phyloP scores from a whole-genome alignment of 2,797 vertebrate genomes.

The Ptychobarbus kaznakovi region DNA sequence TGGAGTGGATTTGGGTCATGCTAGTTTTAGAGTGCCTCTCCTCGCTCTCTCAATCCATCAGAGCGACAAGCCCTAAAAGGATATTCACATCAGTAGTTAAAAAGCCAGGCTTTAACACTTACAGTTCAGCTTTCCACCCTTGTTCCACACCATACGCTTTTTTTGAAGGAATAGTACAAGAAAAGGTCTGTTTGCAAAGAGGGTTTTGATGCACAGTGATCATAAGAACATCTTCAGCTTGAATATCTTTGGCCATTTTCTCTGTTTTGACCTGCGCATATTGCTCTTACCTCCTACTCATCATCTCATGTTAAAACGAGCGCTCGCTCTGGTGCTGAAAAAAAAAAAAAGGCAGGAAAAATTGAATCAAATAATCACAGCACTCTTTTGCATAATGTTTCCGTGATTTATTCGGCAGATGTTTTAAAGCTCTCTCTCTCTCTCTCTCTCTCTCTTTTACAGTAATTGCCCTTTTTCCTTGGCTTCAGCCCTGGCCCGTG shows the following conservation, averaged over 20 bases:
- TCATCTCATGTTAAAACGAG: neutral
- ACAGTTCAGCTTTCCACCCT: slow-evolving; percentile 8
- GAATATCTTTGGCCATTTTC: neutral
- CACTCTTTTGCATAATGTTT: slow-evolving; percentile 30
- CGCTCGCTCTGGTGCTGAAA: slow-evolving; percentile 2
- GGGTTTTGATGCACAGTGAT: neutral
- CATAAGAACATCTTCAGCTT: neutral
- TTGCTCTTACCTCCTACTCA: slow-evolving; percentile 15
- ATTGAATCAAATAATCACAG: slow-evolving; percentile 8
- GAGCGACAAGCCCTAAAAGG: slow-evolving; percentile 27
- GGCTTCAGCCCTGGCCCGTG: slow-evolving; percentile 92
- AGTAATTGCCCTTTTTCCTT: slow-evolving; percentile 91
- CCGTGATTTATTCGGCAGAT: neutral
- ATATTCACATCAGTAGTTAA: slow-evolving; percentile 20
- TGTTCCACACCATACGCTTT: slow-evolving; percentile 6
- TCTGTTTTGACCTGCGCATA: slow-evolving; percentile 38
- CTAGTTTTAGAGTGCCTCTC: slow-evolving; percentile 37
- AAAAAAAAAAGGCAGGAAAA: neutral
- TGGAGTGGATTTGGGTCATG: slow-evolving; percentile 43
- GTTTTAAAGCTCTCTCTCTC: slow-evolving; percentile 29
- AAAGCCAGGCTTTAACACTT: slow-evolving; percentile 20
- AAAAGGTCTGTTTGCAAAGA: neutral
- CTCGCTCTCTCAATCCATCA: slow-evolving; percentile 34
- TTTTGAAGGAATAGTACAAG: neutral
- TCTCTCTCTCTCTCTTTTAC: slow-evolving; percentile 50